Evolutionary conservation across 2,113 vertebrate species (phyloP).

Genomic region (Ammodytes dubius): DNA sequence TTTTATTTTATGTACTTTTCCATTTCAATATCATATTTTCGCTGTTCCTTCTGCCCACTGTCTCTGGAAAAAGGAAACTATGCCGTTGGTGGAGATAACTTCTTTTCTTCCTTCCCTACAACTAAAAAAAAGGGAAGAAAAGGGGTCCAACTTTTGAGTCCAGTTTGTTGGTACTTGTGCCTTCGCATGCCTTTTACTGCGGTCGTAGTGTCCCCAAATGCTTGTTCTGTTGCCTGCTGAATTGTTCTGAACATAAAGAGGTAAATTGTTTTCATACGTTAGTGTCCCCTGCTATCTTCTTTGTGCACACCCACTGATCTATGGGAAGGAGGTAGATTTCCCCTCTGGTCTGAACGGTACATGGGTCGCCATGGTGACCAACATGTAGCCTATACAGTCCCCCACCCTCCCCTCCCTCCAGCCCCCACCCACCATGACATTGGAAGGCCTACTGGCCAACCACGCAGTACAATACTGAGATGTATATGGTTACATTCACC

Average conservation of each 20-base stretch:
- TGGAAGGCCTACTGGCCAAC: slow-evolving; percentile 61
- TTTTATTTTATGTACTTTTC: slow-evolving; percentile 7
- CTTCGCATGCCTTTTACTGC: slow-evolving; percentile 82
- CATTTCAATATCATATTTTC: slow-evolving; percentile 74
- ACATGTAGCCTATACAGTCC: slow-evolving; percentile 70
- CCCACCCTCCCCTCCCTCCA: neutral
- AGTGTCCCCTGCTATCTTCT: slow-evolving; percentile 66
- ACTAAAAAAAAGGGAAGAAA: slow-evolving; percentile 57
- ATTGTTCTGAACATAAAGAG: slow-evolving; percentile 75
- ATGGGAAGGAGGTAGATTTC: slow-evolving; percentile 35
- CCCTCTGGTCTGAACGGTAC: slow-evolving; percentile 57
- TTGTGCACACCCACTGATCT: slow-evolving; percentile 67
- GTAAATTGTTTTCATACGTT: slow-evolving; percentile 72
- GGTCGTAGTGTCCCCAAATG: slow-evolving; percentile 67
- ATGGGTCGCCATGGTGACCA: slow-evolving; percentile 71
- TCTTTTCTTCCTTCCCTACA: slow-evolving; percentile 60
- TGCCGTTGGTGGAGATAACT: slow-evolving; percentile 70
- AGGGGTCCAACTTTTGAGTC: slow-evolving; percentile 65
- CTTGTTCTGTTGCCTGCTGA: slow-evolving; percentile 85
- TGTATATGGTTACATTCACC: slow-evolving; percentile 73
- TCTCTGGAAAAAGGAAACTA: slow-evolving; percentile 85
- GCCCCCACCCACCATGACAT: slow-evolving; percentile 48
- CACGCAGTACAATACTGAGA: slow-evolving; percentile 70
- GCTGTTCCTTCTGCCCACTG: slow-evolving; percentile 69
- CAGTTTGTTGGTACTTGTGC: slow-evolving; percentile 82